Base-by-base conservation (phyloP, 2,797 vertebrate species). In the Cygnus olor region DNA sequence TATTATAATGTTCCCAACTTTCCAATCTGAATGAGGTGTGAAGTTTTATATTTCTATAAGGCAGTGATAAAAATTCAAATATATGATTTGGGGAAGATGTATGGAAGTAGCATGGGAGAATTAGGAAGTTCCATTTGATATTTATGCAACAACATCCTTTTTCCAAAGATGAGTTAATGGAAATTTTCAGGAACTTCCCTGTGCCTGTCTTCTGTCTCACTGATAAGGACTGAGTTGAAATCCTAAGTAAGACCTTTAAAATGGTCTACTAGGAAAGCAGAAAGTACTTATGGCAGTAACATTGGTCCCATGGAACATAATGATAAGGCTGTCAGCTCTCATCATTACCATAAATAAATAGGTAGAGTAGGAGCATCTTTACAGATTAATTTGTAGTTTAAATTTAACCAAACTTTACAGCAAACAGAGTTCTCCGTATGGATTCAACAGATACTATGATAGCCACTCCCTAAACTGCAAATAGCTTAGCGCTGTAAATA, bases 401-500 rank as follows among this genome's bases (percentile, higher is more conserved):
- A 57, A 66, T 85, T 85, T 95, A 61, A 47, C 16, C 54, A 92
- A 94, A 81, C 6, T 64, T 91, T 72, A 76, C 51, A 88, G 47
- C 53, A 90, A 27, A 36, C 40, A 54, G 9, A 25, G 65, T 45
- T 89, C 94, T 95, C 21, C 53, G 73, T 94, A 66, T 74, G 68
- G 25, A 73, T 85, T 89, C 85, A 93, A 88, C 86, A 93, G 30
- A 28, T 65, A 83, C 25, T 80, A 45, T 18, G 34, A 82, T 47
- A 93, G 54, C 42, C 80, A 85, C 66, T 80, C 32, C 83, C 96
- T 93, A 85, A 94, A 45, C 72, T 93, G 90, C 70, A 93, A 79
- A 88, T 45, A 64, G 71, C 71, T 84, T 95, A 32, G 53, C 70
- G 25, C 64, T 60, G 45, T 88, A 90, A 89, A 93, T 82, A 56